Evolutionary conservation across 2,888 invertebrate genomes (phyloP).

Genomic region (Crossocerus cetratus): DNA sequence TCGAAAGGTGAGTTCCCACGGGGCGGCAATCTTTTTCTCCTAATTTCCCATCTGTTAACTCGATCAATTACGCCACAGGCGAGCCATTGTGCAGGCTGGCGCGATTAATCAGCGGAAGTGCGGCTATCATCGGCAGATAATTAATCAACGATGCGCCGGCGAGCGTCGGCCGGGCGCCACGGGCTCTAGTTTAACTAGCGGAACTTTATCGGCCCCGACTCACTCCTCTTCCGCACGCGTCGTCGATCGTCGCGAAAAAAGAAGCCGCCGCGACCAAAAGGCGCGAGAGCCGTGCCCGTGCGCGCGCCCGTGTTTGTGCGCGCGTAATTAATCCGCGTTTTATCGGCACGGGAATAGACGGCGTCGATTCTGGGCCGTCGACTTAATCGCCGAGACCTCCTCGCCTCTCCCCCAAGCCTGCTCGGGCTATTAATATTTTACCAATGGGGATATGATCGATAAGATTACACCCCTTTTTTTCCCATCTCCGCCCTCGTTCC

Average conservation of each 20-base stretch:
- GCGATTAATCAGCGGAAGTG: slow-evolving; percentile 30
- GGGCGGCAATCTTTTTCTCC: neutral
- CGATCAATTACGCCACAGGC: slow-evolving; percentile 33
- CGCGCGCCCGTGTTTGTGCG: no score
- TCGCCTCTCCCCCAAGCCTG: neutral
- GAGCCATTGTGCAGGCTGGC: slow-evolving; percentile 41
- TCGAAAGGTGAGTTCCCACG: no score
- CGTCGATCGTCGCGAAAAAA: slow-evolving; percentile 2
- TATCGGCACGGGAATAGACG: neutral
- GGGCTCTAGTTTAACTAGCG: neutral
- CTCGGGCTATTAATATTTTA: neutral
- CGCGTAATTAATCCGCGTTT: neutral
- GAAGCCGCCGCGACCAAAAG: neutral
- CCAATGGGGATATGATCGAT: neutral
- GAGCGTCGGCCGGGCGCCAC: neutral
- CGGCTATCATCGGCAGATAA: slow-evolving; percentile 36
- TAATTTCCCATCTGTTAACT: slow-evolving; percentile 35
- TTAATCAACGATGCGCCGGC: slow-evolving; percentile 28
- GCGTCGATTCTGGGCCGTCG: neutral
- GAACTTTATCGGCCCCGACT: neutral
- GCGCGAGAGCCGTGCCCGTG: no score
- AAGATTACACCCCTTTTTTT: neutral
- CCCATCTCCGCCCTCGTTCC: neutral
- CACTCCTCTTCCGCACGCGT: no score
- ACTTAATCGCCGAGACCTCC: neutral